Evolutionary conservation across 2,113 vertebrate genomes (phyloP).

Genomic region (Takifugu flavidus): DNA sequence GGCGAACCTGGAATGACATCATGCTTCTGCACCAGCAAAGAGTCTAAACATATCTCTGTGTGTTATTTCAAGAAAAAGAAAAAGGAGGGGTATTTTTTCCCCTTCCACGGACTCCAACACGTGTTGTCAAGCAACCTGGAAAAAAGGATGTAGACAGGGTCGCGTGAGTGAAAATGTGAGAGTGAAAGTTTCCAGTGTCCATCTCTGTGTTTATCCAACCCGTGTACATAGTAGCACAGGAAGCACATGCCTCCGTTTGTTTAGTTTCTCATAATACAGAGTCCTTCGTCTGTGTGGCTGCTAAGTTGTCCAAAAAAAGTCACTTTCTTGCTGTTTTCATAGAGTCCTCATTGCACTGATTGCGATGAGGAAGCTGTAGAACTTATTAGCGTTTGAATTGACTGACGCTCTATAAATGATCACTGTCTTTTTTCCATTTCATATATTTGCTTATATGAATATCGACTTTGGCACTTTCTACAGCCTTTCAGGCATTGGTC

Average conservation of each 20-base stretch:
- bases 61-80: slow-evolving; percentile 35
- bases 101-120: slow-evolving; percentile 53
- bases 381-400: slow-evolving; percentile 29
- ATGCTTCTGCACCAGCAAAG: slow-evolving; percentile 14
- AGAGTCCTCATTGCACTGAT: neutral
- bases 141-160: slow-evolving; percentile 30
- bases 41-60: slow-evolving; percentile 48
- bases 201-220: slow-evolving; percentile 56
- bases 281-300: slow-evolving; percentile 37
- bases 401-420: slow-evolving; percentile 1
- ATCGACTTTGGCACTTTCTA: slow-evolving; percentile 1
- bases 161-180: slow-evolving; percentile 51
- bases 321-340: slow-evolving; percentile 21
- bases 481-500: slow-evolving; percentile 29
- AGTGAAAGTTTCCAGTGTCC: slow-evolving; percentile 66
- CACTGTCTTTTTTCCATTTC: slow-evolving; percentile 38
- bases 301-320: slow-evolving; percentile 48
- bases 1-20: slow-evolving; percentile 43
- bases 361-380: too few species aligned
- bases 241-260: slow-evolving; percentile 73
- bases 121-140: slow-evolving; percentile 54
- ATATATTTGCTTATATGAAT: slow-evolving; percentile 17
- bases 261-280: slow-evolving; percentile 68
- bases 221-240: slow-evolving; percentile 55
- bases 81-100: slow-evolving; percentile 13